These are phyloP conservation scores for Decapterus maruadsi DNA, from an alignment of 2,797 vertebrate genomes.

Conservation along the genomic window DNA sequence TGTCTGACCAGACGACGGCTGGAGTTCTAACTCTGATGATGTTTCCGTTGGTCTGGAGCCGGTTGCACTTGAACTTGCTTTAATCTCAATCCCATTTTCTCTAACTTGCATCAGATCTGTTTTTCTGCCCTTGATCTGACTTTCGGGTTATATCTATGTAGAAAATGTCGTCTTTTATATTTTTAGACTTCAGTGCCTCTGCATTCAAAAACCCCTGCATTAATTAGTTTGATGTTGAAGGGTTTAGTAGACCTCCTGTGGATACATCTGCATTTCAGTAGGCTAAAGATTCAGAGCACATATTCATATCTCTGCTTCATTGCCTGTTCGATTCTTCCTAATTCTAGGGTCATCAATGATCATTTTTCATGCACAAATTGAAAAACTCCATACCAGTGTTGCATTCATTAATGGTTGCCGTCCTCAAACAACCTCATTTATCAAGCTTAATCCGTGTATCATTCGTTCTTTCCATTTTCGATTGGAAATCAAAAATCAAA, in stretches of 20 bases:
- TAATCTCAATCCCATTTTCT: slow-evolving; percentile 8
- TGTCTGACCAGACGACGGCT: slow-evolving; percentile 54
- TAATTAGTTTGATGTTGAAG: slow-evolving; percentile 9
- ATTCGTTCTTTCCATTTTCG: too few species aligned
- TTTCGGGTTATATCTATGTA: slow-evolving; percentile 8
- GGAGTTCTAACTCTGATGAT: slow-evolving; percentile 60
- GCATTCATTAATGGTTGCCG: slow-evolving; percentile 23
- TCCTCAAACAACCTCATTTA: slow-evolving; percentile 17
- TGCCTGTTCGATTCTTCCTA: slow-evolving; percentile 50
- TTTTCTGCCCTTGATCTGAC: slow-evolving; percentile 4
- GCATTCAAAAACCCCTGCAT: neutral
- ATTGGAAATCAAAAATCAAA: too few species aligned
- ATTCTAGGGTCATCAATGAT: slow-evolving; percentile 52
- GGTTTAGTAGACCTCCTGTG: slow-evolving; percentile 10
- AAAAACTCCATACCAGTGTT: slow-evolving; percentile 51
- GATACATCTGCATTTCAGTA: slow-evolving; percentile 25
- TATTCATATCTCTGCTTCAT: slow-evolving; percentile 42
- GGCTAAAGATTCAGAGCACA: slow-evolving; percentile 36
- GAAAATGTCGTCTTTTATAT: slow-evolving; percentile 16
- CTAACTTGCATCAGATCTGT: neutral
- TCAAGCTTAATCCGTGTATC: too few species aligned
- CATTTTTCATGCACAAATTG: slow-evolving; percentile 68
- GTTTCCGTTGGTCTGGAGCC: slow-evolving; percentile 49
- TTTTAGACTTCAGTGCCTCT: neutral
- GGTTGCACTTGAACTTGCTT: slow-evolving; percentile 23